phyloP scores from a whole-genome alignment of 2,888 invertebrate species.

The Philopedon plagiatum region DNA sequence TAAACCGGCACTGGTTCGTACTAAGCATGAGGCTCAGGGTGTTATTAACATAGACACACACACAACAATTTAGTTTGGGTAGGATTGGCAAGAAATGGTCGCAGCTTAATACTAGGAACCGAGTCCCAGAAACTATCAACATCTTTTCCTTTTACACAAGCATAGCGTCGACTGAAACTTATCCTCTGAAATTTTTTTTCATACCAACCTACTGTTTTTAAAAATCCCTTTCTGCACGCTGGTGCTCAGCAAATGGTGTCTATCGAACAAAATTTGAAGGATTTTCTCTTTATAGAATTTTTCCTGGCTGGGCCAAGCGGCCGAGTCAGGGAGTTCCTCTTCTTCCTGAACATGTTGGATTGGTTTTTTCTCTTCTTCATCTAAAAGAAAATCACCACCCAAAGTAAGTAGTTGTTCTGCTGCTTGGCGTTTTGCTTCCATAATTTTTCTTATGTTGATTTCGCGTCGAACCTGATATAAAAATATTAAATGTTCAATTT shows the following conservation, averaged over 20 bases:
- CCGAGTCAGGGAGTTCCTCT: conserved; percentile 33
- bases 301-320: not conserved
- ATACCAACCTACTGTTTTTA: conserved; percentile 57
- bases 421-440: conserved; percentile 46
- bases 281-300: conserved; percentile 58
- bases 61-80: no score
- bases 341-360: conserved; percentile 21
- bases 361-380: conserved; percentile 49
- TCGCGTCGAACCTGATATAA: conserved; percentile 52
- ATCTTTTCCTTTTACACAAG: no score
- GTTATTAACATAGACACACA: no score
- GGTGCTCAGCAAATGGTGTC: conserved; percentile 66
- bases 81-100: no score
- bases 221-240: conserved; percentile 60
- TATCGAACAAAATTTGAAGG: conserved; percentile 62
- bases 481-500: no score
- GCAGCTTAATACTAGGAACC: no score
- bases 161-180: no score
- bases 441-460: conserved; percentile 52
- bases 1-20: no score
- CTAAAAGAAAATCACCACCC: not conserved
- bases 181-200: no score
- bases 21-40: no score
- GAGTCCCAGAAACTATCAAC: no score
- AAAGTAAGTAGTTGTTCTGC: not conserved